phyloP scores from a whole-genome alignment of 2,113 vertebrate species.

The Marcusenius ussheri region DNA sequence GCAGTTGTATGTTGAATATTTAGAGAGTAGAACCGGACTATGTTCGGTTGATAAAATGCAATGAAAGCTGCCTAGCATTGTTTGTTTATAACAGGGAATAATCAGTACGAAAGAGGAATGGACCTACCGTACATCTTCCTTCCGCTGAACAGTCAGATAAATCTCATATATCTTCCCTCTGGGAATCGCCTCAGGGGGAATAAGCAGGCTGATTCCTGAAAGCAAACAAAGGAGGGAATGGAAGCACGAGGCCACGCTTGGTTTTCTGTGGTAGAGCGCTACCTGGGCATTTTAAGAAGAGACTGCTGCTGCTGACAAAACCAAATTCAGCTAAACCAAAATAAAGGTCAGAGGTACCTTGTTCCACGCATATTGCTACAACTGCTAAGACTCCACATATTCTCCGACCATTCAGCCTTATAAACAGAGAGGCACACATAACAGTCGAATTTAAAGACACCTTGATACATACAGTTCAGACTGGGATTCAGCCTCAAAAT shows the following conservation, averaged over 20 bases:
- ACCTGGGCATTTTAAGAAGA: slow-evolving; percentile 43
- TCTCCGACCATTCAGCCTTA: slow-evolving; percentile 25
- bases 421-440: background rate
- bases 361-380: slow-evolving; percentile 48
- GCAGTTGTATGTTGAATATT: background rate
- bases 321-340: slow-evolving; percentile 37
- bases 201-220: slow-evolving; percentile 92
- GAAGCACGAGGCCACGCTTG: slow-evolving; percentile 36
- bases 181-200: slow-evolving; percentile 95
- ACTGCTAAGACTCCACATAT: slow-evolving; percentile 25
- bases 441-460: background rate
- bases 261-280: slow-evolving; percentile 48
- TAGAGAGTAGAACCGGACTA: background rate
- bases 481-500: background rate
- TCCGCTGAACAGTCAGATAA: slow-evolving; percentile 93
- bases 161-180: slow-evolving; percentile 98
- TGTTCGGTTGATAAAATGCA: background rate
- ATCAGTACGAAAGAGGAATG: slow-evolving; percentile 49
- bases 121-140: slow-evolving; percentile 94
- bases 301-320: slow-evolving; percentile 42
- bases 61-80: background rate
- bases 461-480: background rate
- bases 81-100: slow-evolving; percentile 35
- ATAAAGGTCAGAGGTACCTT: slow-evolving; percentile 49
- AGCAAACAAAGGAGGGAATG: slow-evolving; percentile 37